Conservation (phyloP, 2,797 vertebrate genomes). For the Darevskia mixta region DNA sequence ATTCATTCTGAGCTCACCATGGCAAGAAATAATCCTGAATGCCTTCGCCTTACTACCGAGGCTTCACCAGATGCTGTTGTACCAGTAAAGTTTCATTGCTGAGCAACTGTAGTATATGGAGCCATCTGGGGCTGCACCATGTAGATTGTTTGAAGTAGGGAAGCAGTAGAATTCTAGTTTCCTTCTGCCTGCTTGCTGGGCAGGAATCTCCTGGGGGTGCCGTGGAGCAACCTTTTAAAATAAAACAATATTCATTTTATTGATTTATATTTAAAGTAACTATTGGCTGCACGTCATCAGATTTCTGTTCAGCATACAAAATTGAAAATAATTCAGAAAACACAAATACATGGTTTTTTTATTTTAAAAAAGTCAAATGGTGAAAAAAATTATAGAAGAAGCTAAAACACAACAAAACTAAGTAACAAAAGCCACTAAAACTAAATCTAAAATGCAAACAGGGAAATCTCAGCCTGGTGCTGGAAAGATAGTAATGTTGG, state of each 20-base stretch:
- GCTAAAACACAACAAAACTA: not conserved
- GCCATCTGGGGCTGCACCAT: not conserved
- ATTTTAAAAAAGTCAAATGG: not conserved
- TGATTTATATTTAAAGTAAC: not conserved
- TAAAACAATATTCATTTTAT: not conserved
- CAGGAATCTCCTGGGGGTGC: not conserved
- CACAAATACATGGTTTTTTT: not conserved
- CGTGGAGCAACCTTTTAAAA: not conserved
- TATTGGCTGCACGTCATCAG: not conserved
- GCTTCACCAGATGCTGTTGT: not conserved
- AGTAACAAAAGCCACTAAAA: not conserved
- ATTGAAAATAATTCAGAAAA: not conserved
- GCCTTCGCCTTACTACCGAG: not conserved
- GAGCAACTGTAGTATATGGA: not conserved
- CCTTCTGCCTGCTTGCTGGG: not conserved
- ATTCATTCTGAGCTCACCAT: not conserved
- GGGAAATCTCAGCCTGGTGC: not conserved
- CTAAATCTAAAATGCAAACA: not conserved
- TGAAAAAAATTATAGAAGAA: not conserved
- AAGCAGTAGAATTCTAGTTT: not conserved
- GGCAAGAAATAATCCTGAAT: slow-evolving; percentile 4
- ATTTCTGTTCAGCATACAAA: not conserved
- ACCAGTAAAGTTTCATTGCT: not conserved
- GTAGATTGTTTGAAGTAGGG: not conserved
- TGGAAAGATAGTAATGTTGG: not conserved